phyloP scores from a whole-genome alignment of 2,113 vertebrate genomes.

The Pteronura brasiliensis region DNA sequence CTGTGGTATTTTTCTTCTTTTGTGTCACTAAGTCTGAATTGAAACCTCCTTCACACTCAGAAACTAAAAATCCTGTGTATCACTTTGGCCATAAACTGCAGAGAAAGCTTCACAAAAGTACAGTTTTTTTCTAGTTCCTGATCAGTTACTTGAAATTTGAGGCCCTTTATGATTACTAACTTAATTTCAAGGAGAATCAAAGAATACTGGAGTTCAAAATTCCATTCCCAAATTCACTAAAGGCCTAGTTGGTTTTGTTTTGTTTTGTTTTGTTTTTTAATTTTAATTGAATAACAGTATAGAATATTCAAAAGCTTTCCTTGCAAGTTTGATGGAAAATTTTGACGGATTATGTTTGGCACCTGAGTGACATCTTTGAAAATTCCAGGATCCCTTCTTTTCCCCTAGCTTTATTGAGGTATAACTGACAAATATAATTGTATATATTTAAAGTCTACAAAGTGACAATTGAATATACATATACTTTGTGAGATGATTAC shows the following conservation, averaged over 20 bases:
- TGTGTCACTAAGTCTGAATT: not conserved
- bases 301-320: not conserved
- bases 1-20: not conserved
- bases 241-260: not conserved
- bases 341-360: not conserved
- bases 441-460: not conserved
- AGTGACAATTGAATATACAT: not conserved
- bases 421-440: not conserved
- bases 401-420: not conserved
- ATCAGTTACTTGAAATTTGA: not conserved
- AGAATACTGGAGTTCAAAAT: not conserved
- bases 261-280: not conserved
- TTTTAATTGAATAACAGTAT: not conserved
- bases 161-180: not conserved
- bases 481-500: not conserved
- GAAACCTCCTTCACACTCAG: not conserved
- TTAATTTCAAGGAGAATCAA: not conserved
- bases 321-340: not conserved
- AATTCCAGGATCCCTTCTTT: not conserved
- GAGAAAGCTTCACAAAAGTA: not conserved
- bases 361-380: conserved; percentile 10
- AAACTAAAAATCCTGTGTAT: not conserved
- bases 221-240: not conserved
- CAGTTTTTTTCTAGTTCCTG: not conserved
- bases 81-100: not conserved